These are phyloP conservation scores for Galeopterus variegatus DNA, from an alignment of 2,113 vertebrate species.

Conservation along the genomic window DNA sequence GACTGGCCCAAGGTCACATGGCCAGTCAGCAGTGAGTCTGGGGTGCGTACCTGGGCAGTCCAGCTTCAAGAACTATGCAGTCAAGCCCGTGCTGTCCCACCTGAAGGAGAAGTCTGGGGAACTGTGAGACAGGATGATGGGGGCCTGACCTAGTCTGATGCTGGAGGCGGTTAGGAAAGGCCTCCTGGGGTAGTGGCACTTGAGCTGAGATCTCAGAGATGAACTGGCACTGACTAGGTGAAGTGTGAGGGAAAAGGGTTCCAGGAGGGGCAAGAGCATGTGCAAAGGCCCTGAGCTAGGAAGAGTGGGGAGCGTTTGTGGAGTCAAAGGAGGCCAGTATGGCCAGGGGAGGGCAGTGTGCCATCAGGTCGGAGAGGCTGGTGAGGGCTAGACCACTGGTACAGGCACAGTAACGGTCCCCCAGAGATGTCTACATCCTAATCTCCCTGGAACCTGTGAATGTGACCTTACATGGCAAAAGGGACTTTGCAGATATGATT, in stretches of 20 bases:
- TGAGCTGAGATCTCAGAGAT: background rate
- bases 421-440: background rate
- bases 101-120: background rate
- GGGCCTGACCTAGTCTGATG: background rate
- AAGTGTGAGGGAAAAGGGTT: background rate
- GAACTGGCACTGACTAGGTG: background rate
- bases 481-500: background rate
- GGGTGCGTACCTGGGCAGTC: background rate
- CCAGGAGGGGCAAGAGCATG: background rate
- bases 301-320: too few relatives aligned
- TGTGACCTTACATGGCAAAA: background rate
- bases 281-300: too few relatives aligned
- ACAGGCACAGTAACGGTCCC: background rate
- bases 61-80: background rate
- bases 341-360: background rate
- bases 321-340: too few relatives aligned
- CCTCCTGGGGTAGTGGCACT: too few relatives aligned
- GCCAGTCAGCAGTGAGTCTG: background rate
- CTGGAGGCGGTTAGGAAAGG: background rate
- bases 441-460: background rate
- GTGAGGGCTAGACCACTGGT: accelerated
- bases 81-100: background rate
- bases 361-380: background rate
- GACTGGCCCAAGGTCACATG: background rate
- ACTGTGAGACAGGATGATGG: background rate